phyloP scores from a whole-genome alignment of 2,113 vertebrate species.

The Leptobrachium leishanense region DNA sequence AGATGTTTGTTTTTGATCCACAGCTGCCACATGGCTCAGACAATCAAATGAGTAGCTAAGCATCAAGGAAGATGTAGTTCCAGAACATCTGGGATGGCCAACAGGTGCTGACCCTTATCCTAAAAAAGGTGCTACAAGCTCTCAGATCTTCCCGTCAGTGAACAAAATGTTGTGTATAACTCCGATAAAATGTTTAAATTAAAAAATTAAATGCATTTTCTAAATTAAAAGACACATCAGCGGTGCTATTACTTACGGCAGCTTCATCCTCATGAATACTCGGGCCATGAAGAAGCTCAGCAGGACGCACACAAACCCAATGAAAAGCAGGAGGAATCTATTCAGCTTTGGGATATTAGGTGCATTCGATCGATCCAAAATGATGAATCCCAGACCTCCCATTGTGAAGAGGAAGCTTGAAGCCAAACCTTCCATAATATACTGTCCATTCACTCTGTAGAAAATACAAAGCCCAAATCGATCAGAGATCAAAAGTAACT shows the following conservation, averaged over 20 bases:
- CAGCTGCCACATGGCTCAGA: too few species aligned
- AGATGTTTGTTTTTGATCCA: too few species aligned
- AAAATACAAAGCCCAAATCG: conserved; percentile 24
- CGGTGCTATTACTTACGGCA: conserved; percentile 83
- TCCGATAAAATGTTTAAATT: too few species aligned
- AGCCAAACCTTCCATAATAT: conserved; percentile 97
- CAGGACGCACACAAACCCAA: conserved; percentile 94
- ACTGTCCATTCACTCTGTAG: conserved; percentile 92
- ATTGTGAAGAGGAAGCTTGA: conserved; percentile 99
- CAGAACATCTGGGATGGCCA: too few species aligned
- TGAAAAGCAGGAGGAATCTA: conserved; percentile 94
- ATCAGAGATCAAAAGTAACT: not conserved
- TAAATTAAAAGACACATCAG: too few species aligned
- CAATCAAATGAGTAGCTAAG: too few species aligned
- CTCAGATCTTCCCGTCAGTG: too few species aligned
- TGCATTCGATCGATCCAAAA: conserved; percentile 95
- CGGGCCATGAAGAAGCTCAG: conserved; percentile 99
- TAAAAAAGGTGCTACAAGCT: too few species aligned
- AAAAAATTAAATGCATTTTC: too few species aligned
- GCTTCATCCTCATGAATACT: conserved; percentile 99
- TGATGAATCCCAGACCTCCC: conserved; percentile 96
- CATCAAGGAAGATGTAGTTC: too few species aligned
- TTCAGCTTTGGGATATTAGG: conserved; percentile 98
- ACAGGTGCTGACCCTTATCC: too few species aligned
- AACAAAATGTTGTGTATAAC: too few species aligned